A percentile compares a stretch with the other conserved stretches of the same genome.
These are phyloP conservation scores for Tetheella fluctuosa DNA, from an alignment of 2,888 invertebrate species.

Conservation along the genomic window DNA sequence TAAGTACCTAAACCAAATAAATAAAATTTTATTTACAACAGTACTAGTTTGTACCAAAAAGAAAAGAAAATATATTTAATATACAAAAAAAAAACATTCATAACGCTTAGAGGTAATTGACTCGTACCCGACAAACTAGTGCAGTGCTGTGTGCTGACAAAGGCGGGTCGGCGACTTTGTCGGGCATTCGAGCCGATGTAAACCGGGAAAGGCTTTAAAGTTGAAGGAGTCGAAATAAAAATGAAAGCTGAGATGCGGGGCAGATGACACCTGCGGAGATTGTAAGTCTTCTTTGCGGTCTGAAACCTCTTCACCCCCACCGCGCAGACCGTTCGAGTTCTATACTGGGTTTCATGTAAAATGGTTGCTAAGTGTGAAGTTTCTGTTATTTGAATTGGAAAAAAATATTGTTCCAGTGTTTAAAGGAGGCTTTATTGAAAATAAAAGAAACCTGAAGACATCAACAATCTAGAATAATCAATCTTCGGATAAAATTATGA, in stretches of 20 bases:
- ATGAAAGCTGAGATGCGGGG: conserved; percentile 56
- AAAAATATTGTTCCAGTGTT: no score
- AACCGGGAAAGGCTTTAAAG: conserved; percentile 28
- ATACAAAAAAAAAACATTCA: conserved; percentile 12
- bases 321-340: conserved; percentile 23
- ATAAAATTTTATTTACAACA: background rate
- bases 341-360: conserved; percentile 31
- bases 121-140: conserved; percentile 13
- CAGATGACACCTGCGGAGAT: conserved; percentile 75
- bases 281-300: conserved; percentile 80
- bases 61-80: background rate
- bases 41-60: background rate
- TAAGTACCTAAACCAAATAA: background rate
- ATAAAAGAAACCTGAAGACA: no score
- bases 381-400: no score
- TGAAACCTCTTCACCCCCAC: conserved; percentile 28
- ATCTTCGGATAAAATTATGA: no score
- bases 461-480: no score
- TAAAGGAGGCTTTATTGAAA: no score
- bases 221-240: conserved; percentile 53
- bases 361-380: conserved; percentile 17
- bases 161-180: conserved; percentile 24
- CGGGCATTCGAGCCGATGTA: conserved; percentile 24
- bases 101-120: conserved; percentile 17
- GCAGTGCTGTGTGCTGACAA: conserved; percentile 17